phyloP scores from a whole-genome alignment of 2,888 invertebrate genomes.

The Sphecodes monilicornis region DNA sequence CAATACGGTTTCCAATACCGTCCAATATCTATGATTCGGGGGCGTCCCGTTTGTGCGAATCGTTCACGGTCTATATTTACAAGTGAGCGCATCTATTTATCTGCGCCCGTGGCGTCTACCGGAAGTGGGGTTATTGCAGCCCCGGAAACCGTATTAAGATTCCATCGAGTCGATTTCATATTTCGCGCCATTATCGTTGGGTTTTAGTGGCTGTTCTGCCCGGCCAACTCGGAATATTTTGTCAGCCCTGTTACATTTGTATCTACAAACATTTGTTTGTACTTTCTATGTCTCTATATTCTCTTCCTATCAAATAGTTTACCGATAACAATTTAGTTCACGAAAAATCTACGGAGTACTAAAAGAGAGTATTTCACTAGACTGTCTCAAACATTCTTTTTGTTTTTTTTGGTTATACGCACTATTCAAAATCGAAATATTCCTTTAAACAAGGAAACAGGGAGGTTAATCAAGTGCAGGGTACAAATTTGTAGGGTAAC shows the following conservation, averaged over 20 bases:
- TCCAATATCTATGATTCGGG: slow-evolving; percentile 62
- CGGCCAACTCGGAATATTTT: background rate
- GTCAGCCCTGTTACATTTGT: background rate
- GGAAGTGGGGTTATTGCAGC: slow-evolving; percentile 36
- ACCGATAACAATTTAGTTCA: background rate
- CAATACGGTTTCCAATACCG: slow-evolving; percentile 62
- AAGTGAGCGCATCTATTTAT: slow-evolving; percentile 35
- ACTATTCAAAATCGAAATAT: no score
- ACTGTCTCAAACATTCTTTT: no score
- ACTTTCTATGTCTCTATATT: background rate
- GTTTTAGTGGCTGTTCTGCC: slow-evolving; percentile 27
- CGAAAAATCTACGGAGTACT: no score
- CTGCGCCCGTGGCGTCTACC: background rate
- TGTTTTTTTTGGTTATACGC: no score
- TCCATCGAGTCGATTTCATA: slow-evolving; percentile 27
- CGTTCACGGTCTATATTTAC: slow-evolving; percentile 37
- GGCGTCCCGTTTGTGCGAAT: slow-evolving; percentile 49
- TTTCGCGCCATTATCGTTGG: slow-evolving; percentile 41
- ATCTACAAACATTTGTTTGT: background rate
- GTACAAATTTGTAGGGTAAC: no score
- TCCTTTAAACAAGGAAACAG: no score
- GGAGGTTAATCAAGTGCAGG: no score
- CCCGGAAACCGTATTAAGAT: slow-evolving; percentile 24
- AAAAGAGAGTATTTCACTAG: no score
- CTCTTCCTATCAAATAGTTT: background rate